phyloP scores from a whole-genome alignment of 1,140 invertebrate species.

The Dreissena rostriformis region DNA sequence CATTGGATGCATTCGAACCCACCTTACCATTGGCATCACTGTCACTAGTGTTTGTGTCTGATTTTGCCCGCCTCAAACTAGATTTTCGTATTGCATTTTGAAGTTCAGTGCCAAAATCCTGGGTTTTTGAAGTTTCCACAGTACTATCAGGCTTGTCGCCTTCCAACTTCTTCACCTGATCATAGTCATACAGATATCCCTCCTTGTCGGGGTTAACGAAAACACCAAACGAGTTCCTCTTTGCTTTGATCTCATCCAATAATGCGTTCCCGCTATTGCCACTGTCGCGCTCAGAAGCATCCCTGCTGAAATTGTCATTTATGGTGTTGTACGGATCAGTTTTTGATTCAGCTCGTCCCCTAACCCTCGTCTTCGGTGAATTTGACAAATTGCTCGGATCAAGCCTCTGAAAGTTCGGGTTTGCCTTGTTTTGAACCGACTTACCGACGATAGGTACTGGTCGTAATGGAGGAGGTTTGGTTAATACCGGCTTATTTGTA shows the following conservation, averaged over 20 bases:
- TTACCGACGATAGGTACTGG: too few relatives aligned
- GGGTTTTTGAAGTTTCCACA: constrained; percentile 18
- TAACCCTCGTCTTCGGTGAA: constrained; percentile 32
- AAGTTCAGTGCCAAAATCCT: constrained; percentile 47
- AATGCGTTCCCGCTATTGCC: neutral
- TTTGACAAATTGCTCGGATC: constrained; percentile 50
- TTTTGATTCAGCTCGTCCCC: constrained; percentile 11
- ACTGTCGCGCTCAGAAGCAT: neutral
- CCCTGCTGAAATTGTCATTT: constrained; percentile 31
- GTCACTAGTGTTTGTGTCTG: constrained; percentile 15
- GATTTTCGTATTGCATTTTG: constrained; percentile 31
- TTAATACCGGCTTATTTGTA: constrained; percentile 1
- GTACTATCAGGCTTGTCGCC: constrained; percentile 16
- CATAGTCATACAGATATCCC: constrained; percentile 56
- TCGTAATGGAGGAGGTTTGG: too few relatives aligned
- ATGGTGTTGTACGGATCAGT: constrained; percentile 31
- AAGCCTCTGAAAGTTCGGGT: constrained; percentile 6
- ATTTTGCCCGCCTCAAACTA: constrained; percentile 37
- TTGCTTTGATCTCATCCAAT: neutral
- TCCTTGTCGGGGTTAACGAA: constrained; percentile 56
- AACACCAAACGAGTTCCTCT: constrained; percentile 3
- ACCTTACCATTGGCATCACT: constrained; percentile 18
- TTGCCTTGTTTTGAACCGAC: too few relatives aligned
- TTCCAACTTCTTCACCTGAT: constrained; percentile 52
- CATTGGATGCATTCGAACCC: constrained; percentile 23